Conservation (phyloP, 2,113 vertebrate species). For the Aspiorhynchus laticeps region DNA sequence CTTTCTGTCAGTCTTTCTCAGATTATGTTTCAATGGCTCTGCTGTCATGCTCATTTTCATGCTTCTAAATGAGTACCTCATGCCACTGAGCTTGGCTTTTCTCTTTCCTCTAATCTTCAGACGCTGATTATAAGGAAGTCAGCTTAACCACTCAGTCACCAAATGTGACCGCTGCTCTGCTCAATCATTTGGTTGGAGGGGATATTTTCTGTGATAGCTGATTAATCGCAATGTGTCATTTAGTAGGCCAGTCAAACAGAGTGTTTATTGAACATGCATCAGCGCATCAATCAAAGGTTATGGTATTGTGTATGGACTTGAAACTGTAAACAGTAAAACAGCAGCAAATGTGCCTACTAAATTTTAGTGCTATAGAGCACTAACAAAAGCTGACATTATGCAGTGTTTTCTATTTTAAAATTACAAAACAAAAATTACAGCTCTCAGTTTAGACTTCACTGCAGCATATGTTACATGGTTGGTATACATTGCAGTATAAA, state of each 20-base stretch:
- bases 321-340: neutral
- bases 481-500: too few relatives aligned
- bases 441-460: too few relatives aligned
- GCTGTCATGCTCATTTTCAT: conserved; percentile 13
- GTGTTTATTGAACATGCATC: neutral
- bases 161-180: neutral
- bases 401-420: too few relatives aligned
- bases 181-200: neutral
- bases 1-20: conserved; percentile 20
- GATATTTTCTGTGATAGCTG: neutral
- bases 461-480: too few relatives aligned
- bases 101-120: conserved; percentile 31
- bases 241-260: neutral
- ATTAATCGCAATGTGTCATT: neutral
- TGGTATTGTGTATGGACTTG: neutral
- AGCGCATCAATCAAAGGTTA: neutral
- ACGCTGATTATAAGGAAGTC: conserved; percentile 15
- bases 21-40: conserved; percentile 25
- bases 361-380: too few relatives aligned
- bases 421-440: too few relatives aligned
- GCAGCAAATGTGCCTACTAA: too few relatives aligned
- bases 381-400: too few relatives aligned
- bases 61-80: conserved; percentile 8
- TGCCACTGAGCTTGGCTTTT: neutral
- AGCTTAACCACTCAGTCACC: neutral